Evolutionary conservation across 2,888 invertebrate genomes (phyloP).

Genomic region (Drosophila koepferae): DNA sequence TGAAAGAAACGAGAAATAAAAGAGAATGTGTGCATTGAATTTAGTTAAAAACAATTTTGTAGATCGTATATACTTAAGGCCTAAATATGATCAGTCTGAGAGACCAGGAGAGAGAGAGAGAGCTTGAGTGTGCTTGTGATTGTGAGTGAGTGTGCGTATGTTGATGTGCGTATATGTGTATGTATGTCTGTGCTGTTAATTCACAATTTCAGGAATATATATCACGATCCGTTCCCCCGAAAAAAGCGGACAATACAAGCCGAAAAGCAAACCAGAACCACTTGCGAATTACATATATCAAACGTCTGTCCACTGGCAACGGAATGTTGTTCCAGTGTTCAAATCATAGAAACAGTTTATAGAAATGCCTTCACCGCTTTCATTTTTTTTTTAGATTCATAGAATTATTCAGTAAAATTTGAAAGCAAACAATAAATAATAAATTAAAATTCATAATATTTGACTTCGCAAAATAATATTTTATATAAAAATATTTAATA

Average conservation of each 20-base stretch:
- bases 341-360: slow-evolving; percentile 11
- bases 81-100: slow-evolving; percentile 52
- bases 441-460: background rate
- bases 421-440: background rate
- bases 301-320: slow-evolving; percentile 14
- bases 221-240: slow-evolving; percentile 25
- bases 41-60: slow-evolving; percentile 72
- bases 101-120: slow-evolving; percentile 1
- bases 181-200: slow-evolving; percentile 24
- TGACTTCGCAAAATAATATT: background rate
- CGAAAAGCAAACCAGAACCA: slow-evolving; percentile 52
- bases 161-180: slow-evolving; percentile 18
- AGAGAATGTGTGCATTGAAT: slow-evolving; percentile 78
- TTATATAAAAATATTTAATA: background rate
- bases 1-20: slow-evolving; percentile 76
- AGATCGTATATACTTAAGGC: slow-evolving; percentile 51
- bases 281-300: slow-evolving; percentile 27
- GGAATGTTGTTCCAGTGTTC: slow-evolving; percentile 6
- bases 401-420: slow-evolving; percentile 19
- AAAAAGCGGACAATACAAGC: slow-evolving; percentile 42
- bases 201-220: slow-evolving; percentile 18
- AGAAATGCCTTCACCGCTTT: slow-evolving; percentile 39
- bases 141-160: slow-evolving; percentile 7
- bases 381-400: slow-evolving; percentile 12
- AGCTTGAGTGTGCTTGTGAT: slow-evolving; percentile 10